Evolutionary conservation across 2,797 vertebrate genomes (phyloP).

Genomic region (Gymnothorax reevesii): DNA sequence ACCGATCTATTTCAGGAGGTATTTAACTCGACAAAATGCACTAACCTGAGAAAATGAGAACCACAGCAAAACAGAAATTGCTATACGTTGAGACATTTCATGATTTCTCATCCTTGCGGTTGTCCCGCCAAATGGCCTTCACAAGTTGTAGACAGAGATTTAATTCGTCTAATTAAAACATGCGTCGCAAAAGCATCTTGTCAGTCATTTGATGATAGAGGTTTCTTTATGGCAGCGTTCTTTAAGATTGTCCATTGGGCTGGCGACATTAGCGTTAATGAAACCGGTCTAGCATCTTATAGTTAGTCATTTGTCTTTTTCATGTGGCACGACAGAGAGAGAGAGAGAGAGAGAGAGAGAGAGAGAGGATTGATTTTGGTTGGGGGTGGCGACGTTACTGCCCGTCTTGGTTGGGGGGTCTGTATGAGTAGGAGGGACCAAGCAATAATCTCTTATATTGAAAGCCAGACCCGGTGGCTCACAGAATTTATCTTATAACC

Average conservation of each 20-base stretch:
- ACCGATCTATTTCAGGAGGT: too few species aligned
- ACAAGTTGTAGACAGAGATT: neutral
- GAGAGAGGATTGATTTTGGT: conserved; percentile 28
- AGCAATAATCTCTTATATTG: conserved; percentile 54
- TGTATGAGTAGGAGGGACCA: conserved; percentile 56
- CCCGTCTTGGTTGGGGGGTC: conserved; percentile 37
- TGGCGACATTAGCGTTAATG: conserved; percentile 19
- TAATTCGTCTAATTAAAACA: neutral
- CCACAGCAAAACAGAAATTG: neutral
- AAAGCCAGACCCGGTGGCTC: conserved; percentile 44
- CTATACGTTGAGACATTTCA: neutral
- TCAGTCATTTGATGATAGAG: neutral
- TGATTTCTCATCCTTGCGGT: neutral
- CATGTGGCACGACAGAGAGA: conserved; percentile 24
- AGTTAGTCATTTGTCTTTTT: conserved; percentile 35
- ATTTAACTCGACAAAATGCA: neutral
- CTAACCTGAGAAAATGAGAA: neutral
- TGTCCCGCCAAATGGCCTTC: neutral
- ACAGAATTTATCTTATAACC: conserved; percentile 42
- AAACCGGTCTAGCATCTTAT: neutral
- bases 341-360: conserved; percentile 28
- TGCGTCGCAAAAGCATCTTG: neutral
- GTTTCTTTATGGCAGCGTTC: neutral
- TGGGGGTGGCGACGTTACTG: conserved; percentile 11
- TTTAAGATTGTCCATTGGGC: neutral